Evolutionary conservation across 2,797 vertebrate species (phyloP), one percentile per base, ranked within the genome.

Genomic region (Peromyscus eremicus): DNA sequence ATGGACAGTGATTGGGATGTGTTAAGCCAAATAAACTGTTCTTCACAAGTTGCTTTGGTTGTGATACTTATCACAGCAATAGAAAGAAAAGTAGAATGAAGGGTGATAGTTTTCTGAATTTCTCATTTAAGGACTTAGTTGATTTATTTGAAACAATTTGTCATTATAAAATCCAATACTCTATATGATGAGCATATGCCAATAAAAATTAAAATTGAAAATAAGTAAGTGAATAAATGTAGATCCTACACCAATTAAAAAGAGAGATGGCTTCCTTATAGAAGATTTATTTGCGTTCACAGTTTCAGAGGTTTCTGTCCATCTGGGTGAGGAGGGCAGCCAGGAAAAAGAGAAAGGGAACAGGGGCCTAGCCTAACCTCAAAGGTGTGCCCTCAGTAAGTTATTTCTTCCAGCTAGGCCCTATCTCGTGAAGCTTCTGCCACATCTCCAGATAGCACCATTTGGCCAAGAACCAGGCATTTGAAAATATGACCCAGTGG

Each of bases 111-210:
- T 32, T 88, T 75, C 75, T 64, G 27, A 80, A 57, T 66, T 93
- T 95, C 91, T 87, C 79, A 81, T 84, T 79, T 77, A 76, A 88
- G 91, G 21, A 57, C 23, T 52, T 89, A 29, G 23, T 62, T 46
- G 37, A 16, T 5, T 57, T 43, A 60, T 34, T 89, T 73, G 40
- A 60, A 75, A 60, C 5, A 71, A 57, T 1, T 88, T 73, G 68
- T 32, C 23, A 29, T 55, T 73, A 55, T 32, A 40, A 37, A 75
- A 43, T 3, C 29, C 37, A 76, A 34, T 57, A 34, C 55, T 34
- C 23, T 25, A 13, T 60, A 62, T 14, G 29, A 76, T 89, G 37
- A 62, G 19, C 37, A 46, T 62, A 89, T 62, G 84, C 23, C 16
- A 49, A 34, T 70, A 27, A 70, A 75, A 75, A 57, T 86, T 49